Evolutionary conservation across 2,797 vertebrate genomes (phyloP), one percentile per base, ranked within the genome.

Genomic region (Halcyon leucocephala): DNA sequence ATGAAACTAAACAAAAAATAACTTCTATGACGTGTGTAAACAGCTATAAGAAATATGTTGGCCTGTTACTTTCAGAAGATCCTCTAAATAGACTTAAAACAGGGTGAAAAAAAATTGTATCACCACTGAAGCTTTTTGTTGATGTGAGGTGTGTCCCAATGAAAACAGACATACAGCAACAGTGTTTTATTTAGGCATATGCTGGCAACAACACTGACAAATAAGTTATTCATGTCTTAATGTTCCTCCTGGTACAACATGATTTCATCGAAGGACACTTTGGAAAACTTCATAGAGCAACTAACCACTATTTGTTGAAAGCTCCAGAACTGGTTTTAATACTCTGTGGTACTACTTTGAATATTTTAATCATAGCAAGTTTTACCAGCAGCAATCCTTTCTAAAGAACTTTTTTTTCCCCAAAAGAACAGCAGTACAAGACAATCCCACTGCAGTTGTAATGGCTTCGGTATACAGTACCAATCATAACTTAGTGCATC

Each of bases 151-250:
- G 28, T 11, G 35, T 76, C 55, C 58, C 67, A 69, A 7, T 25
- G 62, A 89, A 88, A 97, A 86, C 52, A 88, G 76, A 78, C 41
- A 33, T 35, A 62, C 9, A 81, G 49, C 21, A 90, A 54, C 21
- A 74, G 61, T n/a, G 17, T 25, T 94, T 94, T 82, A 85, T 89
- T 91, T 85, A 89, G 64, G 31, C 31, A 52, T 72, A 83, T 62
- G 42, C 69, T 93, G 77, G 73, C 66, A 94, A 61, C 26, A 90
- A 73, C 44, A 60, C 13, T 52, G 25, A 82, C 26, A 65, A 83
- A 83, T 95, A 74, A 84, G 82, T 72, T 89, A 86, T 91, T 91
- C 25, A 67, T 78, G 26, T 61, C 69, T 54, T 61, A 83, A 58
- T 65, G 37, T 69, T 89, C 37, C 41, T 82, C 29, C 33, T 42